A percentile compares a stretch with the other conserved stretches of the same genome.
phyloP scores from a whole-genome alignment of 1,140 invertebrate genomes.

The Cyphomyrmex costatus region DNA sequence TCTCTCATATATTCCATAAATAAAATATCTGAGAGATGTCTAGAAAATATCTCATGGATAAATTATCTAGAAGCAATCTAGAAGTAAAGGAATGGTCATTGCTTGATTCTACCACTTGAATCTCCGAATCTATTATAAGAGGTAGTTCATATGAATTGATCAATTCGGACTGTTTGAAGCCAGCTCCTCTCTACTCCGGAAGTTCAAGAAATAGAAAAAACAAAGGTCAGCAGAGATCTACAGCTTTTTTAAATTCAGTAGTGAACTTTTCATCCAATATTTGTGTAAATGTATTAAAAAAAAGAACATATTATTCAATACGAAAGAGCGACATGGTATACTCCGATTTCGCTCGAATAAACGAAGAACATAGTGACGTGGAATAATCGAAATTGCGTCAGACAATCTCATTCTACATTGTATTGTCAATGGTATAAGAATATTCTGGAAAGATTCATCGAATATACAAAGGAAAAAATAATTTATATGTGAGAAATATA shows the following conservation, averaged over 20 bases:
- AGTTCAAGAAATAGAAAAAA: too few species aligned
- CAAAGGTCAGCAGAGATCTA: neutral
- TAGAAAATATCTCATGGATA: too few species aligned
- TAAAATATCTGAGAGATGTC: too few species aligned
- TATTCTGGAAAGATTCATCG: neutral
- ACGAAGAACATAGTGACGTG: neutral
- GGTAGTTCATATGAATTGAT: too few species aligned
- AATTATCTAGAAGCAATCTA: too few species aligned
- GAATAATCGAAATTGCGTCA: neutral
- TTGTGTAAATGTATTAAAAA: neutral
- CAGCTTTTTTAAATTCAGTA: neutral
- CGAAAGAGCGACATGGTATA: neutral
- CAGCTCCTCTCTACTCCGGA: too few species aligned
- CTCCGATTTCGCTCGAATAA: neutral
- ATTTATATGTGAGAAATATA: neutral
- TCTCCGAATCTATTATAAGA: too few species aligned
- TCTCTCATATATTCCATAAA: too few species aligned
- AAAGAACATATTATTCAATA: neutral
- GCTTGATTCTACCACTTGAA: too few species aligned
- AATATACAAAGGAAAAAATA: neutral
- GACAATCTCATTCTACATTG: neutral
- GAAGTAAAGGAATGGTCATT: too few species aligned
- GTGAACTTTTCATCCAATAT: neutral
- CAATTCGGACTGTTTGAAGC: too few species aligned
- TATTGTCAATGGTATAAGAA: neutral